Percentiles rank a stretch among this genome's conserved stretches.
These are phyloP conservation scores for Hybos culiciformis DNA, from an alignment of 2,888 invertebrate genomes.

Conservation along the genomic window DNA sequence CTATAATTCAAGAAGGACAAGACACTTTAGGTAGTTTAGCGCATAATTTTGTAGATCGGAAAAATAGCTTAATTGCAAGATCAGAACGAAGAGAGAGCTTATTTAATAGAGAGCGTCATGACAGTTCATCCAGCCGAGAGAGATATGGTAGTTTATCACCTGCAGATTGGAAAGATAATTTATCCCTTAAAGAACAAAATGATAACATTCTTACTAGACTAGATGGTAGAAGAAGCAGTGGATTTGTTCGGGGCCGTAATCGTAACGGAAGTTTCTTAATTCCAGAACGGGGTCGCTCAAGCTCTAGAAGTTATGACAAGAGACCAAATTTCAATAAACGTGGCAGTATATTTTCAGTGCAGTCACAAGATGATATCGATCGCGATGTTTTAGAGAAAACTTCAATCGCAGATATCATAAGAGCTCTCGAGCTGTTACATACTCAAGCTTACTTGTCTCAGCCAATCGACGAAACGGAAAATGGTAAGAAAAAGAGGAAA, in stretches of 20 bases:
- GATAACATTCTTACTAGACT: too few relatives aligned
- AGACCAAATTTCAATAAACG: slow-evolving; percentile 25
- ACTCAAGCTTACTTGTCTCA: slow-evolving; percentile 18
- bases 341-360: slow-evolving; percentile 29
- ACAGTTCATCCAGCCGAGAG: slow-evolving; percentile 17
- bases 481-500: slow-evolving; percentile 35
- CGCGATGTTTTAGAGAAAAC: slow-evolving; percentile 58
- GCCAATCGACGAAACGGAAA: slow-evolving; percentile 6
- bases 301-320: slow-evolving; percentile 15
- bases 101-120: slow-evolving; percentile 17
- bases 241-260: neutral
- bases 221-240: too few relatives aligned
- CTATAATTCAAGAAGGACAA: too few relatives aligned
- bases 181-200: too few relatives aligned
- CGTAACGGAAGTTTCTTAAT: slow-evolving; percentile 9
- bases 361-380: slow-evolving; percentile 25
- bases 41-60: too few relatives aligned
- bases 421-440: slow-evolving; percentile 60
- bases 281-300: slow-evolving; percentile 16
- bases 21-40: too few relatives aligned
- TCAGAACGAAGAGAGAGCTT: too few relatives aligned
- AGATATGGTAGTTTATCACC: slow-evolving; percentile 12
- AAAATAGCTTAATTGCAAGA: too few relatives aligned
- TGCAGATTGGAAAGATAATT: too few relatives aligned
- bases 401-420: slow-evolving; percentile 65